These are phyloP conservation scores for Paraplagusia blochii DNA, from an alignment of 2,113 vertebrate species.

Conservation along the genomic window DNA sequence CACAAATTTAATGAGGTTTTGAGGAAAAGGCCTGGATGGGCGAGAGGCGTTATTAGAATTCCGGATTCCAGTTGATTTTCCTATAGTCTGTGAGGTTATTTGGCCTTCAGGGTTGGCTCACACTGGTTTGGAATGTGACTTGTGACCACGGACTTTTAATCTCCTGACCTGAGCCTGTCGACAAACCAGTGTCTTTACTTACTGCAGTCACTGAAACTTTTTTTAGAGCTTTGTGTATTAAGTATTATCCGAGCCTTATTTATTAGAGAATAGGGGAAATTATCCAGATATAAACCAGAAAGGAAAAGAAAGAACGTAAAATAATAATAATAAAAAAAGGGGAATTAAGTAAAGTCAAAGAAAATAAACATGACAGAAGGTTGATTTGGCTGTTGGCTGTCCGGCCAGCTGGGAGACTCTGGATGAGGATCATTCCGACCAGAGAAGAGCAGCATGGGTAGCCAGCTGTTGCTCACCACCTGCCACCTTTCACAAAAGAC, in stretches of 20 bases:
- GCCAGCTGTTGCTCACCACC: constrained; percentile 65
- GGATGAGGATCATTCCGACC: constrained; percentile 36
- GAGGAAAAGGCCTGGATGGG: constrained; percentile 3
- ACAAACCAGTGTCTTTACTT: constrained; percentile 15
- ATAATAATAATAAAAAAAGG: not conserved
- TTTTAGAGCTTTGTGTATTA: constrained; percentile 1
- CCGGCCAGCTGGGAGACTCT: constrained; percentile 39
- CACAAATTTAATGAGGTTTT: constrained; percentile 43
- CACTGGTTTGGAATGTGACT: constrained; percentile 9
- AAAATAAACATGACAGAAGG: not conserved
- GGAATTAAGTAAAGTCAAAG: not conserved
- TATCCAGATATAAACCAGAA: no score
- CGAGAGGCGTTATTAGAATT: constrained; percentile 6
- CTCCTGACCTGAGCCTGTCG: constrained; percentile 29
- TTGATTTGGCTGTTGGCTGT: constrained; percentile 1
- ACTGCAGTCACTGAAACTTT: not conserved
- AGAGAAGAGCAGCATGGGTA: constrained; percentile 31
- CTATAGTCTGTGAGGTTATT: constrained; percentile 14
- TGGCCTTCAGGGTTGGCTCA: constrained; percentile 7
- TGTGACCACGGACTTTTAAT: constrained; percentile 15
- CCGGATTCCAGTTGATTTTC: constrained; percentile 9
- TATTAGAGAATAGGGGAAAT: not conserved
- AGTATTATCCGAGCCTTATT: not conserved
- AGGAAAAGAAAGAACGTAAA: not conserved
- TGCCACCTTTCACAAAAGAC: constrained; percentile 49